These are phyloP conservation scores for Drosophila prosaltans DNA, from an alignment of 1,140 invertebrate genomes.

Conservation along the genomic window DNA sequence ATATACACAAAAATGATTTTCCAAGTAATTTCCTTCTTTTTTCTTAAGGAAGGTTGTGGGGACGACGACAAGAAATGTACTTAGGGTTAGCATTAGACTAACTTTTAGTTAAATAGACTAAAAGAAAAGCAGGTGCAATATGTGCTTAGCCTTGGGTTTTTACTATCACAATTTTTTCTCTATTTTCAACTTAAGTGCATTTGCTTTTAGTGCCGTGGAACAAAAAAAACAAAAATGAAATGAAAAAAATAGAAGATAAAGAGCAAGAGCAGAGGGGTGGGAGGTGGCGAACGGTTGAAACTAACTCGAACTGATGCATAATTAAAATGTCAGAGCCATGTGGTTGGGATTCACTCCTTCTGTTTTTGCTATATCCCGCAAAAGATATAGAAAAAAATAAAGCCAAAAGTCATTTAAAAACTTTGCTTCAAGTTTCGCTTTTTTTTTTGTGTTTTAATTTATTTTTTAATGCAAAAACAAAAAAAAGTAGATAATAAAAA, in stretches of 20 bases:
- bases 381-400: slow-evolving; percentile 61
- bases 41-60: neutral
- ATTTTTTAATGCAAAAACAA: slow-evolving; percentile 12
- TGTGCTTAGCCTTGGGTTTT: slow-evolving; percentile 58
- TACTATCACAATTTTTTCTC: slow-evolving; percentile 26
- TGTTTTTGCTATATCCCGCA: slow-evolving; percentile 47
- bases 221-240: slow-evolving; percentile 26
- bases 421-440: slow-evolving; percentile 52
- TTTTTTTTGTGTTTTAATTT: slow-evolving; percentile 71
- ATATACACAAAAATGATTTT: slow-evolving; percentile 43
- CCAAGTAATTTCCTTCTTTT: slow-evolving; percentile 52
- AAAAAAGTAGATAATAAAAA: slow-evolving; percentile 31
- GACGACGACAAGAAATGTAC: slow-evolving; percentile 44
- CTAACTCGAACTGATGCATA: slow-evolving; percentile 71
- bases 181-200: slow-evolving; percentile 61
- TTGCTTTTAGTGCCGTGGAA: slow-evolving; percentile 68
- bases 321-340: slow-evolving; percentile 78
- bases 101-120: slow-evolving; percentile 29
- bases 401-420: slow-evolving; percentile 71
- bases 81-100: slow-evolving; percentile 47
- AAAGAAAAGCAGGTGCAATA: slow-evolving; percentile 16
- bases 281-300: slow-evolving; percentile 18
- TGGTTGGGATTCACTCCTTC: slow-evolving; percentile 35
- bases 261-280: slow-evolving; percentile 8
- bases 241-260: slow-evolving; percentile 5